Percentiles rank a stretch among this genome's conserved stretches.
Evolutionary conservation across 2,797 vertebrate species (phyloP).

Genomic region (Sarcophilus harrisii): DNA sequence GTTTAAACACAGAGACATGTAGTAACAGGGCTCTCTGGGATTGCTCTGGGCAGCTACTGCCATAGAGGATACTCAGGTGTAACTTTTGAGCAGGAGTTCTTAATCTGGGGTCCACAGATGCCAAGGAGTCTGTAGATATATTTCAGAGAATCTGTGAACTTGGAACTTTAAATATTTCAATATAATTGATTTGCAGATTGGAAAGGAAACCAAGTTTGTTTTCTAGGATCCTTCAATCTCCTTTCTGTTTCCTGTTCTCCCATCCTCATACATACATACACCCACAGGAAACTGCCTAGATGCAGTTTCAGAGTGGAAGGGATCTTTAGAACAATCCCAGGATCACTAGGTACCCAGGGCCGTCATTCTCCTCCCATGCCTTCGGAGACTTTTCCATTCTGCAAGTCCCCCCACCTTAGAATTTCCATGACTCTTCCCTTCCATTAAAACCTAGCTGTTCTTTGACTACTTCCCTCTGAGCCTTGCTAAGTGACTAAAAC

Average conservation of each 20-base stretch:
- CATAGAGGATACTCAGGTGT: background rate
- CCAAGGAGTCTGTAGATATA: background rate
- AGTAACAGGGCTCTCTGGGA: background rate
- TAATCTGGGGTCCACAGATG: background rate
- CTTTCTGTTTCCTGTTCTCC: background rate
- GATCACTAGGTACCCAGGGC: background rate
- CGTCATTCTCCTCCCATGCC: background rate
- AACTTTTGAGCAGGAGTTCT: background rate
- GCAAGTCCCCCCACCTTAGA: background rate
- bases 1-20: background rate
- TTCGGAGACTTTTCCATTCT: background rate
- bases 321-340: background rate
- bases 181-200: background rate
- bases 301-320: background rate
- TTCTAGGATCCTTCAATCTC: background rate
- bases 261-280: background rate
- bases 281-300: background rate
- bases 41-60: background rate
- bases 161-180: background rate
- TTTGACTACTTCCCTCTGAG: background rate
- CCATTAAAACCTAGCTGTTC: background rate
- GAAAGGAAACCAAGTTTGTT: background rate
- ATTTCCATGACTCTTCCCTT: background rate
- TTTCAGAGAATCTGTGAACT: background rate
- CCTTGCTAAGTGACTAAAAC: background rate